Evolutionary conservation across 1,140 invertebrate genomes (phyloP), one percentile per base, ranked within the genome.

Genomic region (Sitobion miscanthi): DNA sequence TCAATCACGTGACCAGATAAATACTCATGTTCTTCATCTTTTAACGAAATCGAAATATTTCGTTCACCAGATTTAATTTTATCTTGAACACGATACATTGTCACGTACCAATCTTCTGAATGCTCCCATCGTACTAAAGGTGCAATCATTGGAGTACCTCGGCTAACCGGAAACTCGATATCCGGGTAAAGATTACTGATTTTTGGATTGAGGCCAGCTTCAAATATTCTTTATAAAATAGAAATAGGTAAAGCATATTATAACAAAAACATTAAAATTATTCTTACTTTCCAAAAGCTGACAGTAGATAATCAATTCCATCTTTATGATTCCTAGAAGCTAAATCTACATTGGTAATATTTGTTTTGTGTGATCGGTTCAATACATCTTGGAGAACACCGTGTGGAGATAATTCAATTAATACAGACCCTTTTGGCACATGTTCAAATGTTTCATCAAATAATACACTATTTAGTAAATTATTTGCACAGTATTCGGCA

Each of bases 401-500:
- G 94, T 99, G 98, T 0, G 98, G 98, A 1, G 98, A 98, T 38
- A 99, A 97, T 95, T 97, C 97, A n/a, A 95, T 93, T 20, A 94
- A 45, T n/a, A 94, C 93, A n/a, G 94, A 94, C 52, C 94, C 94
- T 0, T 94, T 90, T 38, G 94, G 94, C 85, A 95, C 93, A 54
- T 94, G 94, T 21, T 82, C 54, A 45, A 89, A 94, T 4, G 94
- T 83, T 91, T 94, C 94, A 83, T 94, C 94, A 90, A 95, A 94
- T 21, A 94, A 88, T 7, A 95, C 94, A 35, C 94, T 94, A 96
- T 89, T 94, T 6, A 94, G 25, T 77, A 95, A 95, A 95, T 99
- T 99, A 95, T 99, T 99, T 0, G 98, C 98, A 94, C 98, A 98
- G 95, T 99, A 99, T 94, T 98, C 98, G 8, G 98, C 95, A 0